Evolutionary conservation across 2,797 vertebrate genomes (phyloP), one percentile per base, ranked within the genome.

Genomic region (Gouania willdenowi): DNA sequence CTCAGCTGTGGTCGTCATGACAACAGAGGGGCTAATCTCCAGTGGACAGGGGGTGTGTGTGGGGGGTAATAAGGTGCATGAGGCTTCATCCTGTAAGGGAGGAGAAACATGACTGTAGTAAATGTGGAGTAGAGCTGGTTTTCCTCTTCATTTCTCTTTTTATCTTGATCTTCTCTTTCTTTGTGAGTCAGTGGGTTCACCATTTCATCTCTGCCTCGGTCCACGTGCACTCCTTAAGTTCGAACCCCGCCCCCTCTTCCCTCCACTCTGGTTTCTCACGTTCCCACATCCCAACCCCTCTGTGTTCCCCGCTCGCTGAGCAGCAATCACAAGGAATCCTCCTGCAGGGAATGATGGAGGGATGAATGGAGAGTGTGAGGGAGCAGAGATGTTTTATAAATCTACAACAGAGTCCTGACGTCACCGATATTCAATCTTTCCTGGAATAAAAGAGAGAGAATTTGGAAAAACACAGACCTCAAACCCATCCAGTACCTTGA

Each of bases 21-120:
- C 80, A 84, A 87, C 82, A 54, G 58, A 52, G 40, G 63, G 66
- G 71, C 68, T 75, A 73, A 78, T 80, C 74, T 78, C 75, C 71
- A 66, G 54, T 38, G 76, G 72, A 75, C 57, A 57, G 48, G 30
- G 33, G 58, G 42, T n/a, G n/a, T n/a, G n/a, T n/a, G n/a, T n/a
- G n/a, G n/a, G n/a, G n/a, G 25, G 35, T 23, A 23, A 30, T 31
- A 40, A 32, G 47, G 50, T 30, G 69, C 35, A 58, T 51, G 50
- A 28, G 60, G 60, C 36, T 37, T 33, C 38, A n/a, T n/a, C n/a
- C n/a, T n/a, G n/a, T n/a, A n/a, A n/a, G n/a, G n/a, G n/a, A n/a
- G 43, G 18, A 26, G 51, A 56, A 67, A 64, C 33, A 17, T 63
- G 64, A 11, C 46, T 24, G 31, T 37, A 42, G 47, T 45, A 41